Base-by-base conservation (phyloP, 2,113 vertebrate genomes). In the Halcyon senegalensis region DNA sequence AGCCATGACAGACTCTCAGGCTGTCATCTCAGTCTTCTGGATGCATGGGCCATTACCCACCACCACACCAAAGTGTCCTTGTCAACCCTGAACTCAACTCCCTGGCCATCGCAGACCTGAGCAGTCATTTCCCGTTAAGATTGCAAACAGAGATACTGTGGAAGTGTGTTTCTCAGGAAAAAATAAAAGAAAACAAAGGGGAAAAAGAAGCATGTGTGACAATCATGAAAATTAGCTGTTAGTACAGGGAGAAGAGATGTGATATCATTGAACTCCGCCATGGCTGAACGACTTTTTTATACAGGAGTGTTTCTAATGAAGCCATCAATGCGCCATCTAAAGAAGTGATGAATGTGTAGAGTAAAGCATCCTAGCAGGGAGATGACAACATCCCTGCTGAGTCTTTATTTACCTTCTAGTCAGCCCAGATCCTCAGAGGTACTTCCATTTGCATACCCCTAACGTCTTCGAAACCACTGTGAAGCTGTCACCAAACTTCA, bases 361-460 rank as follows among this genome's bases (percentile, higher is more conserved):
- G 93, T 95, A 95, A 96, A 94, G 70, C 87, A 94, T 43, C 53
- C 62, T 95, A 84, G 84, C 39, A 93, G 89, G 66, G 63, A 89
- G 48, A 94, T 86, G 95, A 92, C 93, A 96, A 93, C 77, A 87
- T 79, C 77, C 89, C 87, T 44, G 84, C 81, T 95, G 87, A 89
- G 89, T 78, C 86, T 92, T 84, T 89, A 86, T 96, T 96, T 94
- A 89, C 89, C 58, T 95, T 91, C 30, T 6, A 16, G 60, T 75
- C 51, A 95, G 80, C 43, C 53, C 11, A 7, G 35, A 68, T 84
- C 62, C 84, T 93, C 89, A 35, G 80, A 87, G 84, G 48, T 68
- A 84, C 70, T 94, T 58, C 39, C 77, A 96, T 96, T 96, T 96
- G 81, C 89, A 89, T 91, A 87, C 39, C 81, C 69, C 73, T 66